phyloP scores from a whole-genome alignment of 2,113 vertebrate species.

The Saguinus midas region DNA sequence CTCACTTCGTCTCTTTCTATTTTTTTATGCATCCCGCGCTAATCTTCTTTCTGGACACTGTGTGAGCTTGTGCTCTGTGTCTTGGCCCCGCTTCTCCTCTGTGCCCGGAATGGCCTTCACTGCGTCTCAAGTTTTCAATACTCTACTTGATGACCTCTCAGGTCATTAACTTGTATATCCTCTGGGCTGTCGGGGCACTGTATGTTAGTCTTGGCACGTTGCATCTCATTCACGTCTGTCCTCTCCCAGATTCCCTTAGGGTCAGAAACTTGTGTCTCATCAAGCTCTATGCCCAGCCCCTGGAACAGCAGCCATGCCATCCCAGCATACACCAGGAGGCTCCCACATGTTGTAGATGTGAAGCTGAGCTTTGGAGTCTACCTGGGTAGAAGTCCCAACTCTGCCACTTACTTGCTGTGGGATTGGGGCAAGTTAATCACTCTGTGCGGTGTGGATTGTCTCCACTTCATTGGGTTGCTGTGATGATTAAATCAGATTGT shows the following conservation, averaged over 20 bases:
- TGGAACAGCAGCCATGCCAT: background rate
- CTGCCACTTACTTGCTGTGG: background rate
- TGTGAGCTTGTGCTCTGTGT: rapidly evolving
- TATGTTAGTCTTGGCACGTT: background rate
- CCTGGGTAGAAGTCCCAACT: background rate
- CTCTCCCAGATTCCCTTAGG: background rate
- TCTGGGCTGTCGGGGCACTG: background rate
- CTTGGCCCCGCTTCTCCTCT: background rate
- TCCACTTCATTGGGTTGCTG: background rate
- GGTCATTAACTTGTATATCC: background rate
- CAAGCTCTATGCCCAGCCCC: too few species aligned
- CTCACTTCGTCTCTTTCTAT: background rate
- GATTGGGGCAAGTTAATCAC: rapidly evolving
- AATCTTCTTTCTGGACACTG: too few species aligned
- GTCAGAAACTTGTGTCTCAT: too few species aligned
- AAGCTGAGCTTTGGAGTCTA: background rate
- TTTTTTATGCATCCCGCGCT: rapidly evolving
- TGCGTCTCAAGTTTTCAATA: background rate
- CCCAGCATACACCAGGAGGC: background rate
- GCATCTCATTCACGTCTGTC: background rate
- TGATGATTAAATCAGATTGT: background rate
- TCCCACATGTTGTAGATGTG: rapidly evolving
- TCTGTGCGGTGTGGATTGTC: too few species aligned
- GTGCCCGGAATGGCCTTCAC: background rate
- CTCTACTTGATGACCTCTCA: background rate